Percentiles rank a stretch among this genome's conserved stretches.
Evolutionary conservation across 2,113 vertebrate species (phyloP).

Genomic region (Etia nguti): DNA sequence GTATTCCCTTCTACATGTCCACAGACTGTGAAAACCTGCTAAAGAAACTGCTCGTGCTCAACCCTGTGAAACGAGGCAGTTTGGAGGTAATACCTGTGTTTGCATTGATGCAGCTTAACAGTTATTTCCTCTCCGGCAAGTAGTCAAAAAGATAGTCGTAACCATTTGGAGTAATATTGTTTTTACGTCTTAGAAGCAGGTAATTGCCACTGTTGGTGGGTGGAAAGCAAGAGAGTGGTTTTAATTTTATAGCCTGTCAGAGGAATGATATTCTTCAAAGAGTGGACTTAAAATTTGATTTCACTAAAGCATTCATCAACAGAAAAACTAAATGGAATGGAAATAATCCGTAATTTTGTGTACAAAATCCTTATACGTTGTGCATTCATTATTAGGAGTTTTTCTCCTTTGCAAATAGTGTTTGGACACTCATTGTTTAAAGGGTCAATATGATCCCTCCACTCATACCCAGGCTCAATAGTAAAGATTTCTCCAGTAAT

Average conservation of each 20-base stretch:
- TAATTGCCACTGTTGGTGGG: constrained; percentile 6
- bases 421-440: neutral
- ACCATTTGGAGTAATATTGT: neutral
- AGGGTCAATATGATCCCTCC: constrained; percentile 8
- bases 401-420: neutral
- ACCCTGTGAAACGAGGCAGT: constrained; percentile 92
- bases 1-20: constrained; percentile 99
- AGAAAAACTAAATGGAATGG: neutral
- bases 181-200: neutral
- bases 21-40: constrained; percentile 99
- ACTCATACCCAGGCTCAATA: constrained; percentile 19
- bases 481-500: constrained; percentile 46
- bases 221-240: neutral
- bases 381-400: neutral
- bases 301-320: neutral
- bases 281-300: neutral
- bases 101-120: neutral
- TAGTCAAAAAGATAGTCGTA: neutral
- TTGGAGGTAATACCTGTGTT: constrained; percentile 78
- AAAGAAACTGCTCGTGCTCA: constrained; percentile 92
- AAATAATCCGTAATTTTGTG: neutral
- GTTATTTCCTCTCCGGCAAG: neutral
- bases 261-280: neutral
- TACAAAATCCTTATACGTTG: neutral
- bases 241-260: neutral